Percentiles rank a stretch among this genome's conserved stretches.
phyloP scores from a whole-genome alignment of 1,140 invertebrate species.

The Ooceraea biroi region DNA sequence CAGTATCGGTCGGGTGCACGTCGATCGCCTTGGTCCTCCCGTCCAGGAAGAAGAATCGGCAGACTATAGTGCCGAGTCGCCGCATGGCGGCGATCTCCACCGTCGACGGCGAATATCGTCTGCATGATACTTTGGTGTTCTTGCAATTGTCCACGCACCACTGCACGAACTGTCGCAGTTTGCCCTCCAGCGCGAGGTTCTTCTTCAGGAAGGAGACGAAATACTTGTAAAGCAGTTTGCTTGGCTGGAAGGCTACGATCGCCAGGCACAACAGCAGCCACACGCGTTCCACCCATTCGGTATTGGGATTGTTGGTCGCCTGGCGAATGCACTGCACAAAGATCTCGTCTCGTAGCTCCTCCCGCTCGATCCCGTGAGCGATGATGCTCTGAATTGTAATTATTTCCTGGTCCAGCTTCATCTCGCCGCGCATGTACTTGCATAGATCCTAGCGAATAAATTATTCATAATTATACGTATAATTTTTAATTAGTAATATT shows the following conservation, averaged over 20 bases:
- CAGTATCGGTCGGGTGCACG: slow-evolving; percentile 97
- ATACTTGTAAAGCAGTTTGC: slow-evolving; percentile 93
- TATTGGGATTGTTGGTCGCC: slow-evolving; percentile 93
- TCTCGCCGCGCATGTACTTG: slow-evolving; percentile 94
- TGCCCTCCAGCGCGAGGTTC: slow-evolving; percentile 90
- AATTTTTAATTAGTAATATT: slow-evolving; percentile 34
- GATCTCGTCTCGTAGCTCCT: slow-evolving; percentile 96
- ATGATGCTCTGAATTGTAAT: slow-evolving; percentile 94
- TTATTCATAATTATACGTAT: background rate
- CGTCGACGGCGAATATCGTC: slow-evolving; percentile 95
- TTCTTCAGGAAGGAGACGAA: slow-evolving; percentile 93
- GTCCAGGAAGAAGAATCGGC: slow-evolving; percentile 97
- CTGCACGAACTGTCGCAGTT: slow-evolving; percentile 94
- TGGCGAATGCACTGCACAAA: slow-evolving; percentile 95
- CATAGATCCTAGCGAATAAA: slow-evolving; percentile 90
- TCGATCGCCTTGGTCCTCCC: slow-evolving; percentile 98
- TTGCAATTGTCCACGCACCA: slow-evolving; percentile 98
- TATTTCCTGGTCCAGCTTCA: slow-evolving; percentile 93
- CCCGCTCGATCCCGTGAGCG: slow-evolving; percentile 94
- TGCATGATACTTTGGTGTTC: slow-evolving; percentile 92
- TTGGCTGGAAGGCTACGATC: slow-evolving; percentile 96
- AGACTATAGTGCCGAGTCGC: slow-evolving; percentile 96
- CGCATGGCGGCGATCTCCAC: slow-evolving; percentile 98
- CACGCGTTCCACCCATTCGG: slow-evolving; percentile 92
- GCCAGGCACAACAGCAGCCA: slow-evolving; percentile 96